Percentiles rank a stretch among this genome's conserved stretches.
Evolutionary conservation across 2,113 vertebrate genomes (phyloP).

Genomic region (Psittacula cyanocephala): DNA sequence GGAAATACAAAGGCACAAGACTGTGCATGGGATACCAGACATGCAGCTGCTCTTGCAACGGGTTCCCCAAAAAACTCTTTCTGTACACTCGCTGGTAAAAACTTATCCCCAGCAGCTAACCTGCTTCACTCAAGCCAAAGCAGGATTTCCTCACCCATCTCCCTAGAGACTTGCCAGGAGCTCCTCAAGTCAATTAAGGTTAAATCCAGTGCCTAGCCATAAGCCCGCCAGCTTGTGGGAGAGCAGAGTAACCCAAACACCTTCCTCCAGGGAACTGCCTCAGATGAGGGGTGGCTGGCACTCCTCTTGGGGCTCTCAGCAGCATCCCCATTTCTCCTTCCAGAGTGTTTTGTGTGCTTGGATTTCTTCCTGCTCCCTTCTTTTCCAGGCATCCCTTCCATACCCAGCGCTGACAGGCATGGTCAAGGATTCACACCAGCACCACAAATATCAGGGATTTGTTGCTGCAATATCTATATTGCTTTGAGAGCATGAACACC

Average conservation of each 20-base stretch:
- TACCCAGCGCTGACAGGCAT: background rate
- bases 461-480: background rate
- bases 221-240: rapidly evolving
- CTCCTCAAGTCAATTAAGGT: background rate
- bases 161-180: background rate
- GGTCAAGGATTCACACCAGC: background rate
- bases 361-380: background rate
- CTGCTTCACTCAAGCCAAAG: background rate
- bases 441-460: background rate
- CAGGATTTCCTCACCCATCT: background rate
- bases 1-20: background rate
- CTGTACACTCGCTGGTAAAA: background rate
- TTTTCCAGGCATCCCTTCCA: background rate
- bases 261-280: rapidly evolving
- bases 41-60: background rate
- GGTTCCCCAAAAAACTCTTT: background rate
- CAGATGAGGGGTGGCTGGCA: background rate
- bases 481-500: background rate
- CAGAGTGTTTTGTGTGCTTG: rapidly evolving
- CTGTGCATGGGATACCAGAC: background rate
- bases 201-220: background rate
- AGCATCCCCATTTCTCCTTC: background rate
- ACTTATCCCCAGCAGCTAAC: background rate
- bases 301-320: background rate
- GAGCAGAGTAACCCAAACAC: background rate